Evolutionary conservation across 2,888 invertebrate species (phyloP).

Genomic region (Rugalucina vietnamica): DNA sequence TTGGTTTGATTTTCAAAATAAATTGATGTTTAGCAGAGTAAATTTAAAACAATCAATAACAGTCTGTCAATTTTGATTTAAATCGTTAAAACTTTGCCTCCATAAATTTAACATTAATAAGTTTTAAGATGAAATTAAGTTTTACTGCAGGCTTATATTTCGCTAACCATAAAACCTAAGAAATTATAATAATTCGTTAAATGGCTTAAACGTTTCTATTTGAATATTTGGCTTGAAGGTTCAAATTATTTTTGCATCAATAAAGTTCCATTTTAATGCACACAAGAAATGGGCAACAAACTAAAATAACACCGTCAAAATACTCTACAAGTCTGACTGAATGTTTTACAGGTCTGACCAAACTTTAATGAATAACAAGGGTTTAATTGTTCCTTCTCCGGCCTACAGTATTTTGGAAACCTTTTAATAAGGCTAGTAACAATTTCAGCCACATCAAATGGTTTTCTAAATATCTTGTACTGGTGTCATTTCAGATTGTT

Average conservation of each 20-base stretch:
- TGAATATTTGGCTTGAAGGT: not conserved
- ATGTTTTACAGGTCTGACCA: too few relatives aligned
- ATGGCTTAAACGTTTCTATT: not conserved
- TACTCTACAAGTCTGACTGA: too few relatives aligned
- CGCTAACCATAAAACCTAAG: not conserved
- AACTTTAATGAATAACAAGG: too few relatives aligned
- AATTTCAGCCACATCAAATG: too few relatives aligned
- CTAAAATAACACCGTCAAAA: too few relatives aligned
- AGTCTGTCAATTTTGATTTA: slow-evolving; percentile 4
- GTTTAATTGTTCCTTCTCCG: too few relatives aligned
- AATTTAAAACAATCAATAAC: slow-evolving; percentile 8
- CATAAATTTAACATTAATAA: not conserved
- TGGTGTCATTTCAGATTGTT: too few relatives aligned
- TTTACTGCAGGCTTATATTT: not conserved
- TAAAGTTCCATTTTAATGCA: too few relatives aligned
- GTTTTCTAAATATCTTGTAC: too few relatives aligned
- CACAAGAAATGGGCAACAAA: too few relatives aligned
- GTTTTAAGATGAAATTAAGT: not conserved
- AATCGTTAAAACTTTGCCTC: not conserved
- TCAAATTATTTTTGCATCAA: not conserved
- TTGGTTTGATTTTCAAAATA: slow-evolving; percentile 11
- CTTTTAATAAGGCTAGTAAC: too few relatives aligned
- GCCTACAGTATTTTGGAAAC: too few relatives aligned
- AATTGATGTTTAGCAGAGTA: not conserved
- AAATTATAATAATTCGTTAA: not conserved